Percentiles rank a stretch among this genome's conserved stretches.
Evolutionary conservation across 2,113 vertebrate genomes (phyloP).

Genomic region (Megalops atlanticus): DNA sequence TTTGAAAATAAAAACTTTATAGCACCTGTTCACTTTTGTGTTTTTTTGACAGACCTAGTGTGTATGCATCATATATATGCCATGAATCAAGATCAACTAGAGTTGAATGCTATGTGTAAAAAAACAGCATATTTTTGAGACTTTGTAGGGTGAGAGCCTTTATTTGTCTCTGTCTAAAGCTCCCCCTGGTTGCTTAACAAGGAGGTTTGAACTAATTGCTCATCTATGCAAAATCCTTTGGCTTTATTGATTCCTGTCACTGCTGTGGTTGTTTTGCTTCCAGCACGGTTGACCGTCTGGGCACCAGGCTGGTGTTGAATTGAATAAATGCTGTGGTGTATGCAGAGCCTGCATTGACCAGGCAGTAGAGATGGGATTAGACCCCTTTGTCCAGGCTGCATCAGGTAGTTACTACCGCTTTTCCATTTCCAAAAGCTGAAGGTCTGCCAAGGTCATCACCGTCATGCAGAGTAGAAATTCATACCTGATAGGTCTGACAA

Average conservation of each 20-base stretch:
- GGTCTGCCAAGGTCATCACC: background rate
- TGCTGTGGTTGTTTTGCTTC: background rate
- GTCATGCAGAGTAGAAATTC: background rate
- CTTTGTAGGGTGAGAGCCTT: background rate
- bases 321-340: background rate
- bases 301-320: background rate
- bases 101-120: background rate
- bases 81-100: background rate
- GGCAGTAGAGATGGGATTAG: background rate
- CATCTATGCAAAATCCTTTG: background rate
- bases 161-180: background rate
- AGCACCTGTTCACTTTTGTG: background rate
- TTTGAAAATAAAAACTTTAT: background rate
- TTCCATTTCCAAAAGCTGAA: background rate
- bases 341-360: background rate
- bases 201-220: background rate
- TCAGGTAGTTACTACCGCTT: background rate
- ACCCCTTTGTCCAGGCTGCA: background rate
- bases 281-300: background rate
- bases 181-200: background rate
- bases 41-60: background rate
- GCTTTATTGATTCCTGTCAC: background rate
- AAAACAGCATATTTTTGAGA: no score
- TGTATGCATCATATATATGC: background rate
- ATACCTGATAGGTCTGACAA: background rate